Evolutionary conservation across 2,113 vertebrate genomes (phyloP).

Genomic region (Eupsittula cactorum): DNA sequence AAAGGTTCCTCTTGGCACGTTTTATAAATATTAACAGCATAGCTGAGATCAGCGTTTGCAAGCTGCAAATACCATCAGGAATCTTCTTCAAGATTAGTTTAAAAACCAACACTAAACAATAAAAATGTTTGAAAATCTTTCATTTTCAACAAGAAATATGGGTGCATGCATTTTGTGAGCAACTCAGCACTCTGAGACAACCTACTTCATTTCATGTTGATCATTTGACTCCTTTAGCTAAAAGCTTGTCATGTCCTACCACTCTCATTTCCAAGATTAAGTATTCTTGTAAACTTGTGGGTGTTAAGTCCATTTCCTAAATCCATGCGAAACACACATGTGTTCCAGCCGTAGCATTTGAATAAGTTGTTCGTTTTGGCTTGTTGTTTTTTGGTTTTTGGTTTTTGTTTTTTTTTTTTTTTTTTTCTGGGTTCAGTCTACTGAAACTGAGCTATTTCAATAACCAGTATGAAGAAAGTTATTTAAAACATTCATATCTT

Average conservation of each 20-base stretch:
- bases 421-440: neutral
- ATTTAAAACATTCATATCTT: neutral
- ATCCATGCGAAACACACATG: neutral
- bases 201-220: neutral
- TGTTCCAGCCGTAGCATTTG: neutral
- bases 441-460: neutral
- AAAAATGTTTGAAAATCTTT: neutral
- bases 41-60: constrained; percentile 31
- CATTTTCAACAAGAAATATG: neutral
- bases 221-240: neutral
- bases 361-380: neutral
- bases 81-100: neutral
- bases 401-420: neutral
- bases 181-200: neutral
- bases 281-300: neutral
- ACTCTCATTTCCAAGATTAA: neutral
- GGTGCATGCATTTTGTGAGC: neutral
- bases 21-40: constrained; percentile 55
- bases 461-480: neutral
- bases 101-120: neutral
- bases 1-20: neutral
- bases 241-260: neutral
- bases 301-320: neutral
- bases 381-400: neutral
- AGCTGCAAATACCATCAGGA: constrained; percentile 30